Percentiles rank a stretch among this genome's conserved stretches.
Evolutionary conservation across 2,888 invertebrate genomes (phyloP).

Genomic region (Agrilus biguttatus): DNA sequence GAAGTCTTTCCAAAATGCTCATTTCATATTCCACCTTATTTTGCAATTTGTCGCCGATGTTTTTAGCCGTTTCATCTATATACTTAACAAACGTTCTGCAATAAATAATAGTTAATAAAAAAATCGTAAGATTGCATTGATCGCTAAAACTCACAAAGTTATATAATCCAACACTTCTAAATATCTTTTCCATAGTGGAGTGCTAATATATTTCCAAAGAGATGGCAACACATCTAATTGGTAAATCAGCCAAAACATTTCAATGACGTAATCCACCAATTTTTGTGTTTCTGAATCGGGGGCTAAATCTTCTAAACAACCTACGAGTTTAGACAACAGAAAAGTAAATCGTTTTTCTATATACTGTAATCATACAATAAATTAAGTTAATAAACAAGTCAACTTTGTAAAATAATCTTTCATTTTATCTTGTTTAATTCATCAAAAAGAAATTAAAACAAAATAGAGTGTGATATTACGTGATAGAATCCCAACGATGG

Average conservation of each 20-base stretch:
- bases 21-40: constrained; percentile 31
- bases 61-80: constrained; percentile 17
- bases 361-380: no score
- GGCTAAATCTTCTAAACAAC: constrained; percentile 25
- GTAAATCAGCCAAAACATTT: constrained; percentile 19
- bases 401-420: no score
- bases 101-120: neutral
- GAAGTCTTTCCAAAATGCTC: constrained; percentile 49
- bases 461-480: no score
- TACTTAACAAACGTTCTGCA: constrained; percentile 18
- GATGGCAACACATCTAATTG: constrained; percentile 24
- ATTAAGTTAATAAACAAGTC: no score
- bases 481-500: no score
- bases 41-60: constrained; percentile 20
- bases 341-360: neutral
- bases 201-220: constrained; percentile 22
- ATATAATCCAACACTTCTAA: constrained; percentile 26
- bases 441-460: no score
- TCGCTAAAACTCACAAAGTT: constrained; percentile 23
- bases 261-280: constrained; percentile 25
- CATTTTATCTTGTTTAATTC: no score
- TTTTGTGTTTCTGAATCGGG: constrained; percentile 27
- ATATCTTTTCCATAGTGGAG: constrained; percentile 21
- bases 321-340: constrained; percentile 15
- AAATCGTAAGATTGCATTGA: neutral